Base-by-base conservation (phyloP, 2,888 invertebrate species). In the Morpho deidamia region DNA sequence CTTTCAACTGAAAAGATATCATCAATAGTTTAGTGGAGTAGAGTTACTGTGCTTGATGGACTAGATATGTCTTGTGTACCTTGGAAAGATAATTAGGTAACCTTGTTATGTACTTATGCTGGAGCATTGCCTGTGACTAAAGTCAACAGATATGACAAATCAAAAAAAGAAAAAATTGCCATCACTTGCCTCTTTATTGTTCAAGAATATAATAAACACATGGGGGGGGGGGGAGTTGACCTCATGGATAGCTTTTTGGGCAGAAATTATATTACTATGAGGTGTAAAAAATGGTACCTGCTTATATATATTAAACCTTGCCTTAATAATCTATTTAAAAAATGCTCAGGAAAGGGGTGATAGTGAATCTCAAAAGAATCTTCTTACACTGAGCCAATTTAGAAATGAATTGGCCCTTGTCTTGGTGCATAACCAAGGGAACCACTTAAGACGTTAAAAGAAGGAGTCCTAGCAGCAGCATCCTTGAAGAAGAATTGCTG, bases 201-300 rank as follows among this genome's bases (percentile, higher is more conserved):
- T 47, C 59, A 65, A 58, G 63, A 68, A 10, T 74, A 73, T 58
- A 73, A 72, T 63, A 64, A 61, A 48, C 69, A 71, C 54, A 76
- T 72, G 74, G 72, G 70, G 35, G 35, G 35, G 35, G 35, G 35
- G 39, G 71, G 71, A 55, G 72, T 74, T 11, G 74, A 74, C 39
- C 63, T 72, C 35, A 63, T 69, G 62, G 71, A 75, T 59, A 68
- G 64, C 55, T 69, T 63, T 64, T 58, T 69, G 56, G 68, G 67
- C 49, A 64, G 70, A 61, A 60, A 69, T 60, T 63, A 64, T 53
- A 68, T 68, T 52, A 62, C 3, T 54, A 59, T 67, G n/a, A 69
- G 68, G 56, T 66, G 65, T 58, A 71, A 66, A 65, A 74, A 74
- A 56, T 72, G 72, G 70, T 70, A 71, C 45, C 53, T 73, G 52